phyloP scores from a whole-genome alignment of 2,888 invertebrate species.

The Ecliptopera silaceata region DNA sequence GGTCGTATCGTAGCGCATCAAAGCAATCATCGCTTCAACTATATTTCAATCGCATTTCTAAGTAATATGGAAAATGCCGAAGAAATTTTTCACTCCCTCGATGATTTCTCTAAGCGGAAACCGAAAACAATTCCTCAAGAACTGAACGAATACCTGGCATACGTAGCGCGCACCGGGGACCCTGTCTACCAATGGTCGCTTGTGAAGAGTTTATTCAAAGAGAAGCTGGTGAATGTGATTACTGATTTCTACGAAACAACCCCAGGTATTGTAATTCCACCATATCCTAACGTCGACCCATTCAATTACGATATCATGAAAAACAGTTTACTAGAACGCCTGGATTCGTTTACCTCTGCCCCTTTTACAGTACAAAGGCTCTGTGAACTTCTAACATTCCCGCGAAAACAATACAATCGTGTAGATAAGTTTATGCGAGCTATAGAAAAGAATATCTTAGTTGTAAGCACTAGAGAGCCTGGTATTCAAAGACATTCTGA shows the following conservation, averaged over 20 bases:
- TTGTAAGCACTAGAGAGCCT: constrained; percentile 90
- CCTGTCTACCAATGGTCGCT: constrained; percentile 96
- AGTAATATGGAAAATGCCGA: constrained; percentile 91
- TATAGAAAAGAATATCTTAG: constrained; percentile 96
- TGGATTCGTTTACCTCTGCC: constrained; percentile 93
- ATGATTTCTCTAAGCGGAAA: constrained; percentile 91
- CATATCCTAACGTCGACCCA: constrained; percentile 95
- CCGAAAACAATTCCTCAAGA: constrained; percentile 92
- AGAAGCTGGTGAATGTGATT: constrained; percentile 93
- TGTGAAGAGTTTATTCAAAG: constrained; percentile 93
- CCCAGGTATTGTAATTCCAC: constrained; percentile 89
- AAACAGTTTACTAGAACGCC: constrained; percentile 89
- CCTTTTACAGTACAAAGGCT: constrained; percentile 98
- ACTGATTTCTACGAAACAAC: constrained; percentile 93
- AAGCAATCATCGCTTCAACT: too few species aligned
- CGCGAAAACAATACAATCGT: constrained; percentile 96
- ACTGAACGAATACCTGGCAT: constrained; percentile 93
- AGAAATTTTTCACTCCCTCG: constrained; percentile 91
- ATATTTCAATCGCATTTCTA: background rate
- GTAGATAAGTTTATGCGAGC: constrained; percentile 99
- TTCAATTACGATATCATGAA: constrained; percentile 96
- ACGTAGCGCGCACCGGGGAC: constrained; percentile 97
- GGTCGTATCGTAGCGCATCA: too few species aligned
- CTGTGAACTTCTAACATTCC: constrained; percentile 95
- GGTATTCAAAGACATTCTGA: constrained; percentile 84